Base-by-base conservation (phyloP, 1,140 invertebrate species). In the Drosophila kohkoa region DNA sequence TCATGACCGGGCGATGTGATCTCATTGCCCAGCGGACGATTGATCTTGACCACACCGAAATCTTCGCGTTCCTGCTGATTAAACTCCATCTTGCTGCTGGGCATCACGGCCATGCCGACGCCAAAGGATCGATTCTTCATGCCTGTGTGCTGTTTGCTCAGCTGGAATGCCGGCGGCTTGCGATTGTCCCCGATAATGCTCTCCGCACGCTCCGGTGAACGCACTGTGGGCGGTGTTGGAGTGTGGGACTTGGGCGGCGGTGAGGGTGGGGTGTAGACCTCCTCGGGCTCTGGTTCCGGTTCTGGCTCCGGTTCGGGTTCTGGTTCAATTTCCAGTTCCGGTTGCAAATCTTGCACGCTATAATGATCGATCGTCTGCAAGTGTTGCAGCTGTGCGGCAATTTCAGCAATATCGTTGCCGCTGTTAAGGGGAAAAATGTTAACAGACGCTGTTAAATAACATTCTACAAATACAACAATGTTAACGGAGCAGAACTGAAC, bases 111-210 rank as follows among this genome's bases (percentile, higher is more conserved):
- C 63, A 85, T 83, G 28, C 91, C 91, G 6, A 92, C 90, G 51
- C 90, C 91, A 66, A 75, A 92, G 5, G 92, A 92, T 35, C 91
- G 77, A 60, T 92, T 92, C 70, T 92, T 92, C 81, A 92, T 86
- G 57, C 92, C 92, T 1, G 92, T 92, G 46, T 92, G 91, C 64
- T 92, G 90, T 69, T 92, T 92, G 70, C 90, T 90, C 46, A 92
- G 72, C 35, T 92, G 87, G 10, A 92, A 92, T n/a, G 81, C 75
- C 4, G 75, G 70, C 4, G 87, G 65, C 64, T 64, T 73, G 0
- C 82, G 82, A 72, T 83, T 90, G 16, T 86, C 82, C 1, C 81
- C 86, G 25, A 89, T 81, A 54, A 90, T 86, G 63, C 86, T 89
- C 59, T 89, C 85, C 25, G 66, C 81, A n/a, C 52, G 55, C 57